Conservation (phyloP, 1,140 invertebrate species). For the Dinoponera quadriceps region DNA sequence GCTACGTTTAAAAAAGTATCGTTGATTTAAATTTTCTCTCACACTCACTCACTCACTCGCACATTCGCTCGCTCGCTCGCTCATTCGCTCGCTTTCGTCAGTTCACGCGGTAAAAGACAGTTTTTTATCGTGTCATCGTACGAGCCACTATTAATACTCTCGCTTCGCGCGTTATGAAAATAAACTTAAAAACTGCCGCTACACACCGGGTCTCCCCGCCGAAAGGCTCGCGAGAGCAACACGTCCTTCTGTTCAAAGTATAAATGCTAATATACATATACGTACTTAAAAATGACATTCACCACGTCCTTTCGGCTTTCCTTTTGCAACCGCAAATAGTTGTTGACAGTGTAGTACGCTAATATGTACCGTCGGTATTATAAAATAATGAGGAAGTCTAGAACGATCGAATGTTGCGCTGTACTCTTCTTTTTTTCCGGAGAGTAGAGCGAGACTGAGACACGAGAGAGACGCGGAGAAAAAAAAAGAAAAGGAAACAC, state of each 20-base stretch:
- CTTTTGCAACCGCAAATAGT: not conserved
- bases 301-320: constrained; percentile 46
- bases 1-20: constrained; percentile 59
- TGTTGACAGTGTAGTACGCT: constrained; percentile 46
- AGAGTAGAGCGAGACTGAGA: constrained; percentile 14
- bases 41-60: not conserved
- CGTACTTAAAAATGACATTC: constrained; percentile 39
- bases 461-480: too few relatives aligned
- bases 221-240: constrained; percentile 17
- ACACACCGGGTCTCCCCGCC: constrained; percentile 4
- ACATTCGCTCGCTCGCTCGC: not conserved
- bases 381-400: constrained; percentile 66
- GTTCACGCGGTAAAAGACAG: constrained; percentile 4
- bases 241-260: constrained; percentile 17
- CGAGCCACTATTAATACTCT: constrained; percentile 30
- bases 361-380: constrained; percentile 26
- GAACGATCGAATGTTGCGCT: constrained; percentile 64
- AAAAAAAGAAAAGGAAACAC: constrained; percentile 3
- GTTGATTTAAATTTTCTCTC: constrained; percentile 43
- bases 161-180: constrained; percentile 20
- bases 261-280: constrained; percentile 64
- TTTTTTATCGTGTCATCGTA: constrained; percentile 12
- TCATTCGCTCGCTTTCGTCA: not conserved
- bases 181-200: constrained; percentile 28
- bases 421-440: constrained; percentile 61